Base-by-base conservation (phyloP, 2,113 vertebrate genomes). In the Benthochromis sp. region DNA sequence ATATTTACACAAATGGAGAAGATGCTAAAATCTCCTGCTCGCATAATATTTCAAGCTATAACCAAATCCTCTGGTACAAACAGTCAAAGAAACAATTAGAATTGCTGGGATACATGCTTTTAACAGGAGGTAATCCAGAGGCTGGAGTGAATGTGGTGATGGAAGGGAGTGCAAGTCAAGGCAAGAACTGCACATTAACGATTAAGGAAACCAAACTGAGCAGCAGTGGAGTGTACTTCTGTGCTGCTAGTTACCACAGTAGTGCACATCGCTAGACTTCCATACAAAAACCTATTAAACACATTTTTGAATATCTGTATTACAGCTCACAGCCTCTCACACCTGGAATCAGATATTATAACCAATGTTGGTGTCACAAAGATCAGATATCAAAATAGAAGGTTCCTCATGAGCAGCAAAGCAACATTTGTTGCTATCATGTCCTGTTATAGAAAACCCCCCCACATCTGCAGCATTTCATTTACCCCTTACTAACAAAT, bases 181-280 rank as follows among this genome's bases (percentile, higher is more conserved):
- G 6, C 6, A 4, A 90, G n/a, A 87, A 1, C 36, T 86, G 86
- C 63, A 92, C 59, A 8, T 45, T 93, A 88, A 87, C 6, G 1
- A 54, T 84, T 11, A 16, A 85, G 17, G 5, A 1, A n/a, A 29
- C 54, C 11, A 9, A 47, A 19, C 2, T 9, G 29, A 81, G 0
- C 29, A 89, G 85, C 88, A 93, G 83, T 82, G 93, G 81, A 3
- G 29, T 93, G 0, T 94, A 92, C 52, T 93, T 91, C 86, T 93
- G 93, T 83, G 89, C 88, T 84, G 86, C 84, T 63, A 79, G 86
- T 66, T n/a, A 34, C 59, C 92, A 94, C 92, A 89, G 59, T 89
- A 71, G 3, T 45, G 34, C 59, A 52, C 16, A n/a, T 85, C 4
- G 1, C 52, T 73, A 43, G 31, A 83, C 29, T 50, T 40, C 84